These are phyloP conservation scores for Phrixothrix hirtus DNA, from an alignment of 2,888 invertebrate species.

Conservation along the genomic window DNA sequence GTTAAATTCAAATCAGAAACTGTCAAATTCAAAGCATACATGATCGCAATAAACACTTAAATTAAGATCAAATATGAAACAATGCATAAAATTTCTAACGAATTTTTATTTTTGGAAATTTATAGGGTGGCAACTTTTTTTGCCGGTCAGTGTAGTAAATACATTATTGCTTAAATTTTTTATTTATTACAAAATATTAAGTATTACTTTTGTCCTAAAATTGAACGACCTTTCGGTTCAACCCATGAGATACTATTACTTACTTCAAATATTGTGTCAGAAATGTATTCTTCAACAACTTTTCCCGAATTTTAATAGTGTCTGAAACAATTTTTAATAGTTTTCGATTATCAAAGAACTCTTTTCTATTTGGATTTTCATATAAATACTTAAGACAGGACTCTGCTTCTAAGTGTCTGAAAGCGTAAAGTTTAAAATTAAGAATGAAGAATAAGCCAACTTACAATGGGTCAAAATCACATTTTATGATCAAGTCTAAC, in stretches of 20 bases:
- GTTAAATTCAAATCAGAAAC: too few relatives aligned
- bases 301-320: slow-evolving; percentile 1
- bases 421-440: background rate
- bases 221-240: too few relatives aligned
- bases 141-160: too few relatives aligned
- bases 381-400: background rate
- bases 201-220: too few relatives aligned
- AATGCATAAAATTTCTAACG: too few relatives aligned
- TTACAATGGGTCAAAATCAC: slow-evolving; percentile 4
- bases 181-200: background rate
- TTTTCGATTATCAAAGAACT: background rate
- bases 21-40: too few relatives aligned
- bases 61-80: too few relatives aligned
- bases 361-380: background rate
- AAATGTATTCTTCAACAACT: background rate
- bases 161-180: background rate
- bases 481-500: background rate
- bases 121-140: too few relatives aligned
- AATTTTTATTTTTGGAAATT: too few relatives aligned
- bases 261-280: background rate
- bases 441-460: slow-evolving; percentile 1
- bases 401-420: background rate
- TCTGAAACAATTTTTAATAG: background rate
- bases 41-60: too few relatives aligned
- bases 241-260: too few relatives aligned